Conservation (phyloP, 2,888 invertebrate species). For the Cosmia trapezina region DNA sequence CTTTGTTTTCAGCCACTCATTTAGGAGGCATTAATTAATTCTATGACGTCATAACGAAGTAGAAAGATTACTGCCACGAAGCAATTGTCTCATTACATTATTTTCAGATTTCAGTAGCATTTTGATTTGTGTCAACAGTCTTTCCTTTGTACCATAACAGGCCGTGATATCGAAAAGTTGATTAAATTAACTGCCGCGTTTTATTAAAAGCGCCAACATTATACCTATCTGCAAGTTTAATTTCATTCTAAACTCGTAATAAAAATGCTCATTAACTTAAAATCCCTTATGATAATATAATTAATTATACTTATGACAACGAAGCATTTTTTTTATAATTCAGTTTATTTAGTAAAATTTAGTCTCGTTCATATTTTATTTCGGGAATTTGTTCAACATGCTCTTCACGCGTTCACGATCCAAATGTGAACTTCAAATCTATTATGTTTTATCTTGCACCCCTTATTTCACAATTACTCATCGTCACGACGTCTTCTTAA, state of each 20-base stretch:
- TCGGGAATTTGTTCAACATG: background rate
- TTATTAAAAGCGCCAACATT: background rate
- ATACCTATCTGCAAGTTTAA: background rate
- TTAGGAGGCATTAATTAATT: slow-evolving; percentile 46
- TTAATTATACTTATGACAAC: background rate
- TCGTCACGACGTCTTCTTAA: no score
- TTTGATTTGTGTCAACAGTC: slow-evolving; percentile 20
- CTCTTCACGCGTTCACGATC: no score
- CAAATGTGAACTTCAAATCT: background rate
- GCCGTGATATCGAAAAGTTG: background rate
- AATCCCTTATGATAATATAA: background rate
- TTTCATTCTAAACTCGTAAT: background rate
- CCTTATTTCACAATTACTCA: background rate
- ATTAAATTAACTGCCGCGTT: background rate
- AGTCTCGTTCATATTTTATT: background rate
- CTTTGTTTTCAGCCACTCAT: slow-evolving; percentile 52
- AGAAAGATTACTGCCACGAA: background rate
- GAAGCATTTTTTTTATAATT: background rate
- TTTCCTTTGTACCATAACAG: background rate
- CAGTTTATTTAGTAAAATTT: background rate
- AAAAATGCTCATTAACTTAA: background rate
- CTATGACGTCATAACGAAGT: slow-evolving; percentile 17
- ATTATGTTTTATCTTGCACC: background rate
- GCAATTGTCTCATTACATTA: slow-evolving; percentile 4
- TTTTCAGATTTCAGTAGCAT: slow-evolving; percentile 16